Evolutionary conservation across 2,113 vertebrate species (phyloP).

Genomic region (Sapajus apella): DNA sequence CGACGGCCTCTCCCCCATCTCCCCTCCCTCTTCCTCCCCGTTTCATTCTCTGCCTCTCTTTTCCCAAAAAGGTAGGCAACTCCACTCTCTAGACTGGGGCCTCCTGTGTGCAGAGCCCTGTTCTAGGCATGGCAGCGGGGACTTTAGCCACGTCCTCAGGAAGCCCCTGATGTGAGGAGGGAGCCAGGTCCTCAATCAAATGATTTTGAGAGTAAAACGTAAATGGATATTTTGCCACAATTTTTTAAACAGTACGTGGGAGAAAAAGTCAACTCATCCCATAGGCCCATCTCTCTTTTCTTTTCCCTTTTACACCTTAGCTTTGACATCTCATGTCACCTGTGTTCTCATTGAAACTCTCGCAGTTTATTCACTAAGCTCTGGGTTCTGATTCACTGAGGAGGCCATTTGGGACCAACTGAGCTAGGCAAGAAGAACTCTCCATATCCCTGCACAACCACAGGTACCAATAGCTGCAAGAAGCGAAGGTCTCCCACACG

Average conservation of each 20-base stretch:
- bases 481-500: fast-evolving
- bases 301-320: neutral
- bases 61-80: neutral
- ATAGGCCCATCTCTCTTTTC: neutral
- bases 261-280: neutral
- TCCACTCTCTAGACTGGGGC: neutral
- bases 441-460: neutral
- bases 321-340: neutral
- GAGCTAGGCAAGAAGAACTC: neutral
- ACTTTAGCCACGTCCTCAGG: neutral
- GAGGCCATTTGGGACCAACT: neutral
- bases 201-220: neutral
- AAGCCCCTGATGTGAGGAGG: neutral
- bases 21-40: neutral
- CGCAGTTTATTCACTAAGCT: neutral
- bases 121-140: neutral
- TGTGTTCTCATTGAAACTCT: neutral
- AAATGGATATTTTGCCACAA: neutral
- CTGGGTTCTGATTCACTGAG: neutral
- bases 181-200: neutral
- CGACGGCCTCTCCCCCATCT: fast-evolving
- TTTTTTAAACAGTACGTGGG: neutral
- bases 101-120: neutral
- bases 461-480: neutral
- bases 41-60: neutral